Evolutionary conservation across 2,797 vertebrate species (phyloP).

Genomic region (Gastrophryne carolinensis): DNA sequence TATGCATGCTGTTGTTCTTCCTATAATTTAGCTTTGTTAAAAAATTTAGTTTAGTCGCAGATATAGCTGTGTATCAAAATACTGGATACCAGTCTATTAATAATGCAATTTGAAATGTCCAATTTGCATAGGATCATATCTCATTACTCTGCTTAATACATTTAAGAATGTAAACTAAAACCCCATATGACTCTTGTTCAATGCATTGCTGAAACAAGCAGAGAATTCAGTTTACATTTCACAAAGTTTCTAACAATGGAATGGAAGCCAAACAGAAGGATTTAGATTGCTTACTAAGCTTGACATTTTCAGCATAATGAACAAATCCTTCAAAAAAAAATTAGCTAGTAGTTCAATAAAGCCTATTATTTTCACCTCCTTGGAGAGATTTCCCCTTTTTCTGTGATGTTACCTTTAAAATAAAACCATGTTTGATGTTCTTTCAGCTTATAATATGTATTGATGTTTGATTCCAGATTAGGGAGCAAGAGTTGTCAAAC

Average conservation of each 20-base stretch:
- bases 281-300: conserved; percentile 51
- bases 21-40: too few relatives aligned
- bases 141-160: conserved; percentile 41
- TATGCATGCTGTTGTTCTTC: not conserved
- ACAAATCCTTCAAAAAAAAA: conserved; percentile 51
- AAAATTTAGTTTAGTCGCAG: too few relatives aligned
- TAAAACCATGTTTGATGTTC: conserved; percentile 50
- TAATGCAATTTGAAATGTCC: conserved; percentile 22
- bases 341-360: conserved; percentile 51
- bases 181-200: conserved; percentile 32
- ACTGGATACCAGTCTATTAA: conserved; percentile 16
- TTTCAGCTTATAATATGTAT: conserved; percentile 42
- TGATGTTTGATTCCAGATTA: conserved; percentile 35
- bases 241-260: conserved; percentile 39
- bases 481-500: conserved; percentile 15
- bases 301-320: conserved; percentile 52
- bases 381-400: conserved; percentile 45
- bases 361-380: conserved; percentile 49
- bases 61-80: too few relatives aligned
- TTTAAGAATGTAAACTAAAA: conserved; percentile 48
- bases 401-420: conserved; percentile 51
- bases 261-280: conserved; percentile 45
- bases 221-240: conserved; percentile 35
- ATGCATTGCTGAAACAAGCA: conserved; percentile 27
- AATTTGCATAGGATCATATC: conserved; percentile 37